A percentile compares a stretch with the other conserved stretches of the same genome.
Evolutionary conservation across 2,888 invertebrate species (phyloP).

Genomic region (Polydrusus tereticollis): DNA sequence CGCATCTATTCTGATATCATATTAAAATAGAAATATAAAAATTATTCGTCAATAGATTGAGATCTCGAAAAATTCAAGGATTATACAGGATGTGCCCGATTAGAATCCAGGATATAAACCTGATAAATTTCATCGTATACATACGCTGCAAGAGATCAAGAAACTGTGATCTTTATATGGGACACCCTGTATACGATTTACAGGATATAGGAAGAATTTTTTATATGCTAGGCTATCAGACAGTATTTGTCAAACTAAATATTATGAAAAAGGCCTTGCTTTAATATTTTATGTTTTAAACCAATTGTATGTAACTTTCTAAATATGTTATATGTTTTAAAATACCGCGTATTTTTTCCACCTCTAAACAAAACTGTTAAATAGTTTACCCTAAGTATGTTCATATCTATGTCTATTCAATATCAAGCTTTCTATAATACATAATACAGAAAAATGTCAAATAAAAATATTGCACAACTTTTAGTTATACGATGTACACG

Average conservation of each 20-base stretch:
- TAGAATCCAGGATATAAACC: background rate
- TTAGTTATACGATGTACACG: conserved; percentile 9
- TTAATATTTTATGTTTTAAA: background rate
- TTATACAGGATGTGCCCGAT: background rate
- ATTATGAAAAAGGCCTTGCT: no score
- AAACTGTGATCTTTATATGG: background rate
- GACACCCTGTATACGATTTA: background rate
- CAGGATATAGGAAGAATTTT: background rate
- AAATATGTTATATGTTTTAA: no score
- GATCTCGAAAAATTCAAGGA: background rate
- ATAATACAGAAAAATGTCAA: conserved; percentile 11
- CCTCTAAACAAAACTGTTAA: background rate
- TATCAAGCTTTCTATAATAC: conserved; percentile 33
- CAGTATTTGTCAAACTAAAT: no score
- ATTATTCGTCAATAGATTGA: background rate
- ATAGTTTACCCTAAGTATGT: background rate
- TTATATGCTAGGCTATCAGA: no score
- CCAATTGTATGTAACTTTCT: no score
- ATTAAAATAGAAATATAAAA: conserved; percentile 8
- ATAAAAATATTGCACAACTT: conserved; percentile 5
- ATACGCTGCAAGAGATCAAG: background rate
- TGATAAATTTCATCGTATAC: background rate
- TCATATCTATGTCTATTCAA: conserved; percentile 8
- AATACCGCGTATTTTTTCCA: conserved; percentile 1
- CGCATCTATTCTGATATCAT: background rate